Percentiles rank a stretch among this genome's conserved stretches.
Conservation (phyloP, 2,113 vertebrate species). For the Ceuthmochares aereus region DNA sequence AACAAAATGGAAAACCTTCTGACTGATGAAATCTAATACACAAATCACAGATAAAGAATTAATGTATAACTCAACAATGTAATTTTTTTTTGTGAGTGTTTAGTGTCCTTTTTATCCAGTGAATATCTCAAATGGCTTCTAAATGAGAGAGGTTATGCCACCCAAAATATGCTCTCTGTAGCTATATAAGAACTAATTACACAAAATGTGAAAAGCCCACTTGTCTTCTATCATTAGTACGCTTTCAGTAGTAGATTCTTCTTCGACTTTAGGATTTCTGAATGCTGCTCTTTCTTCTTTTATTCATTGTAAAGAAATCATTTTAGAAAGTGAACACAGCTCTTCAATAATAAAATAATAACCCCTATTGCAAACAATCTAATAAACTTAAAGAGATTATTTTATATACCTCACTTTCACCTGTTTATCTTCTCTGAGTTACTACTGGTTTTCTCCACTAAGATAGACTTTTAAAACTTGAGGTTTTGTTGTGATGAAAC, state of each 20-base stretch:
- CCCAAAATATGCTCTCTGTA: not conserved
- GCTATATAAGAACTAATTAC: not conserved
- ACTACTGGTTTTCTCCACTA: not conserved
- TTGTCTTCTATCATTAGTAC: not conserved
- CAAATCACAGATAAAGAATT: not conserved
- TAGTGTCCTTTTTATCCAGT: not conserved
- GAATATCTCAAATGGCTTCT: not conserved
- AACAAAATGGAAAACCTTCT: not conserved
- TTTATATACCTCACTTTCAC: not conserved
- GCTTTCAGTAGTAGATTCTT: not conserved
- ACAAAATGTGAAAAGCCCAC: not conserved
- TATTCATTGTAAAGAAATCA: not conserved
- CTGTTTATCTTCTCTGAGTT: not conserved
- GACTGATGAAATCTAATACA: not conserved
- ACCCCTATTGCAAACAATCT: not conserved
- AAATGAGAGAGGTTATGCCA: not conserved
- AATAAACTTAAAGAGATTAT: not conserved
- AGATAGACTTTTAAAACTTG: not conserved
- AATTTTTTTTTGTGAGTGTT: not conserved
- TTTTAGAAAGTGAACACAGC: not conserved
- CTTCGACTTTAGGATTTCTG: not conserved
- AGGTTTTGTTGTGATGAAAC: not conserved
- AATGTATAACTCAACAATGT: not conserved
- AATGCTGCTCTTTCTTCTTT: not conserved
- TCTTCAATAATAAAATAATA: not conserved